Percentiles rank a stretch among this genome's conserved stretches.
These are phyloP conservation scores for Phrynosoma blainvillii DNA, from an alignment of 2,113 vertebrate genomes.

Conservation along the genomic window DNA sequence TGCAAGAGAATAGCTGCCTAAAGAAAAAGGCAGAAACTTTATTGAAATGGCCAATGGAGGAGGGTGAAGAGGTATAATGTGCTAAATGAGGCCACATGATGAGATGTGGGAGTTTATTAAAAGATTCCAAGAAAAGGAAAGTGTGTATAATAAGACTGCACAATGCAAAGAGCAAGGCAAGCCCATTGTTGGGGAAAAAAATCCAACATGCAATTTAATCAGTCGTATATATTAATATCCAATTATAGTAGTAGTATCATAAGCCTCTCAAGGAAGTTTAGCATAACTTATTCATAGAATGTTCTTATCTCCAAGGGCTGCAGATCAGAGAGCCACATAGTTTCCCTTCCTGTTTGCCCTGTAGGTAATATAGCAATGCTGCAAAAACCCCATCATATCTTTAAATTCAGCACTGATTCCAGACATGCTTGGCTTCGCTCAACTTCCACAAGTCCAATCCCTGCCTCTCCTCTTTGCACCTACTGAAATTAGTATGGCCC, in stretches of 20 bases:
- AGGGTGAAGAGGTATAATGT: background rate
- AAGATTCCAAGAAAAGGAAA: background rate
- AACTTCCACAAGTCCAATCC: background rate
- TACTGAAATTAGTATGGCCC: background rate
- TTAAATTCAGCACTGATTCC: background rate
- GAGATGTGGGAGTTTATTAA: background rate
- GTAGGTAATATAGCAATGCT: background rate
- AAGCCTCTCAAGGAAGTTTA: background rate
- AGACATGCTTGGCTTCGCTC: background rate
- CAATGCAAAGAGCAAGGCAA: background rate
- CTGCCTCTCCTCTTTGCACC: background rate
- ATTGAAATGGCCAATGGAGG: background rate
- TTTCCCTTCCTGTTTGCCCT: background rate
- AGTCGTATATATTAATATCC: constrained; percentile 17
- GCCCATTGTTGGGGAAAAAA: background rate
- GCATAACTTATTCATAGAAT: background rate
- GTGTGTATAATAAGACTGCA: background rate
- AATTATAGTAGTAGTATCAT: background rate
- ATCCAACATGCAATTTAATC: background rate
- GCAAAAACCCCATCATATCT: background rate
- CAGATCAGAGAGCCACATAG: background rate
- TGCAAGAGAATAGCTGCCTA: background rate
- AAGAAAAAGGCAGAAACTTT: background rate
- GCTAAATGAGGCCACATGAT: fast-evolving
- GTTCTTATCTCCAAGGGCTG: background rate